These are phyloP conservation scores for Zaprionus lineosus DNA, from an alignment of 2,888 invertebrate genomes.

Conservation along the genomic window DNA sequence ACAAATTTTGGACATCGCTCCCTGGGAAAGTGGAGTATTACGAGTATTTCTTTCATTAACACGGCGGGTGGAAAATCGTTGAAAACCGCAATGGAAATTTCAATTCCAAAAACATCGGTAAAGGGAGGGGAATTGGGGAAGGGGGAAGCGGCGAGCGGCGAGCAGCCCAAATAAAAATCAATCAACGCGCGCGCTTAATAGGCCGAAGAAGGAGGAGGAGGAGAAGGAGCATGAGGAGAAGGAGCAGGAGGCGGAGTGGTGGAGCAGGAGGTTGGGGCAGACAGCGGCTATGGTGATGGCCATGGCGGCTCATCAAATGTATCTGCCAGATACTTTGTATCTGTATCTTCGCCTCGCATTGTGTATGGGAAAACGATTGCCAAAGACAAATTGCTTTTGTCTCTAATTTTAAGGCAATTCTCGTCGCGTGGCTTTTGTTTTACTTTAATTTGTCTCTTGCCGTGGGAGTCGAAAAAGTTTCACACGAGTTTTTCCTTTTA, in stretches of 20 bases:
- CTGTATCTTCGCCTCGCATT: conserved; percentile 4
- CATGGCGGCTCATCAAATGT: conserved; percentile 62
- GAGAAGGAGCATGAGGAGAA: conserved; percentile 13
- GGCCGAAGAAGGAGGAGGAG: conserved; percentile 20
- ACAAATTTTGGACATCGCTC: conserved; percentile 8
- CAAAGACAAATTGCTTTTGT: conserved; percentile 75
- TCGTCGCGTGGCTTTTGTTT: conserved; percentile 26
- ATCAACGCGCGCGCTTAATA: conserved; percentile 72
- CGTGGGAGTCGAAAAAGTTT: conserved; percentile 68
- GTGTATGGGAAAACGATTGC: conserved; percentile 51
- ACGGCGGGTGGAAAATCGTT: conserved; percentile 13
- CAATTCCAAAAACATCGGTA: no score
- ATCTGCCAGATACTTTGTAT: conserved; percentile 67
- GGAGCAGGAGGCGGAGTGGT: no score
- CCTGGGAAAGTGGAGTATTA: conserved; percentile 1
- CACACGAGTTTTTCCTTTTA: conserved; percentile 51
- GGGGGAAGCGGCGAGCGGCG: conserved; percentile 14
- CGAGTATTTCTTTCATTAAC: conserved; percentile 17
- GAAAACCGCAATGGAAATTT: conserved; percentile 47
- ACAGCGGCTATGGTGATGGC: no score
- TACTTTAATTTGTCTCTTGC: conserved; percentile 67
- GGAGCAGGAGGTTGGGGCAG: no score
- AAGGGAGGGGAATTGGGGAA: neutral
- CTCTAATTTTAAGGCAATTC: conserved; percentile 66
- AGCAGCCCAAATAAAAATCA: conserved; percentile 64